Conservation (phyloP, 2,113 vertebrate species). For the Vulpes vulpes region DNA sequence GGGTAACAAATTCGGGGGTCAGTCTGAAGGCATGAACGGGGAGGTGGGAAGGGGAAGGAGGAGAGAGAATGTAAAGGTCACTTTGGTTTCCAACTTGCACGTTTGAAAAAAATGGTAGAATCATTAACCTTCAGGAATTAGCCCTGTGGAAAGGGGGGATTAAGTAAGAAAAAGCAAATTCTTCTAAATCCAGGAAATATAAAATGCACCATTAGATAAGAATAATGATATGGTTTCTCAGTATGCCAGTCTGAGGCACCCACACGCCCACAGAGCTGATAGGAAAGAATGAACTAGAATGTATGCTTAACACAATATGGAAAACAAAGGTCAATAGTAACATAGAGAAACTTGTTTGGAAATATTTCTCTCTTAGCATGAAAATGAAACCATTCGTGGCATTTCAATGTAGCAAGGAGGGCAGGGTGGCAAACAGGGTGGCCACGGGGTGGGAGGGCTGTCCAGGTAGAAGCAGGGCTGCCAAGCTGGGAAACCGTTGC, state of each 20-base stretch:
- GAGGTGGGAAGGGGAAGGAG: fast-evolving
- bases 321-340: conserved; percentile 23
- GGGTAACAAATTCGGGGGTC: neutral
- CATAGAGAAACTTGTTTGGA: neutral
- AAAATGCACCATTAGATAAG: conserved; percentile 67
- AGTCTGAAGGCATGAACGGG: neutral
- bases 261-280: conserved; percentile 4
- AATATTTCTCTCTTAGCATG: neutral
- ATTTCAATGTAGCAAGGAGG: neutral
- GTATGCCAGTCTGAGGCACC: neutral
- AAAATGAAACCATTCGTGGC: neutral
- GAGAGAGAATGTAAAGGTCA: neutral
- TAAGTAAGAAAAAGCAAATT: conserved; percentile 51
- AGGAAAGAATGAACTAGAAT: neutral
- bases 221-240: conserved; percentile 41
- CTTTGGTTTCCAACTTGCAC: conserved; percentile 33
- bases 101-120: conserved; percentile 40
- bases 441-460: conserved; percentile 49
- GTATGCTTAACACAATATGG: neutral
- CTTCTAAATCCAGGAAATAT: conserved; percentile 68
- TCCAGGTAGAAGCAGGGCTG: conserved; percentile 33
- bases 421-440: conserved; percentile 18
- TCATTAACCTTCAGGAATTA: conserved; percentile 50
- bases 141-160: conserved; percentile 65
- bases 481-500: conserved; percentile 66